Percentiles rank a stretch among this genome's conserved stretches.
Conservation (phyloP, 2,797 vertebrate species). For the Dipus sagitta region DNA sequence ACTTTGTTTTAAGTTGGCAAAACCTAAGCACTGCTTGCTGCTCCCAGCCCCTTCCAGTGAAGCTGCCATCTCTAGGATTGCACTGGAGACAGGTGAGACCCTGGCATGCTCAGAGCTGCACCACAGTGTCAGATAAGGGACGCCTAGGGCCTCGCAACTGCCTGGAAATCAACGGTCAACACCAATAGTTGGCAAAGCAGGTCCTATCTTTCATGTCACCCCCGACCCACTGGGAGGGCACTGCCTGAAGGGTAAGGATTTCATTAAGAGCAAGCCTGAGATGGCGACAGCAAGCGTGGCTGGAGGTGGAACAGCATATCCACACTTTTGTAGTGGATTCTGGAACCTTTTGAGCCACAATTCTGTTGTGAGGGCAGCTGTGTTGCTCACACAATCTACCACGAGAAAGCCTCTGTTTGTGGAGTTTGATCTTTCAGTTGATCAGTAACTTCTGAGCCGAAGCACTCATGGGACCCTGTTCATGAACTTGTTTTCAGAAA, state of each 20-base stretch:
- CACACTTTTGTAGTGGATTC: neutral
- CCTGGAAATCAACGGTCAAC: neutral
- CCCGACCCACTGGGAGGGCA: neutral
- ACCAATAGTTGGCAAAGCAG: neutral
- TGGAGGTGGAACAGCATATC: neutral
- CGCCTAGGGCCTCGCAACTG: neutral
- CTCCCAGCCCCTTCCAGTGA: neutral
- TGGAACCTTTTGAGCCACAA: neutral
- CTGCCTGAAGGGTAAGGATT: neutral
- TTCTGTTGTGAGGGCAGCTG: neutral
- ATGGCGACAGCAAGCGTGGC: neutral
- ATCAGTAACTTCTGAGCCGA: neutral
- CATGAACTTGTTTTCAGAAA: slow-evolving; percentile 6
- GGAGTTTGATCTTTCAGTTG: neutral
- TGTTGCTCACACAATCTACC: neutral
- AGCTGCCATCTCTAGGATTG: neutral
- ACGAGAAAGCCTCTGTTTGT: neutral
- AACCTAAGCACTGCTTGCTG: neutral
- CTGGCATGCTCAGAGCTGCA: neutral
- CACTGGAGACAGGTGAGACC: neutral
- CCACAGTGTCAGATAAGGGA: neutral
- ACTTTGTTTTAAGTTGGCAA: neutral
- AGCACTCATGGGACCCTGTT: neutral
- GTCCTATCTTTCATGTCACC: neutral
- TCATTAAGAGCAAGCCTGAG: neutral